These are phyloP conservation scores for Pachydiplax longipennis DNA, from an alignment of 2,888 invertebrate species.

Conservation along the genomic window DNA sequence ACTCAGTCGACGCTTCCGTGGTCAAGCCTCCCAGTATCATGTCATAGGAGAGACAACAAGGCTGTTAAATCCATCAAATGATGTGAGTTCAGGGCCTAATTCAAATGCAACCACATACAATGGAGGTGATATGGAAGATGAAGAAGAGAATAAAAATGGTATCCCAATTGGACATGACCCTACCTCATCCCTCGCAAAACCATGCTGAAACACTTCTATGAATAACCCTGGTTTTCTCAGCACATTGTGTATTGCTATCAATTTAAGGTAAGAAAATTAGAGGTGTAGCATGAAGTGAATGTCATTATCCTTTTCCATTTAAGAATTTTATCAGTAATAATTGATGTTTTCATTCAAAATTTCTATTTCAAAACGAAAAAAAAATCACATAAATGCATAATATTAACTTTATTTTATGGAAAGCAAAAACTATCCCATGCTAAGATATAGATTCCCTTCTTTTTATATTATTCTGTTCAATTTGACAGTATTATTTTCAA, in stretches of 20 bases:
- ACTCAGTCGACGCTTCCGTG: slow-evolving; percentile 77
- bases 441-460: no score
- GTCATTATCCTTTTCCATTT: no score
- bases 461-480: no score
- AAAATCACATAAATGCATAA: no score
- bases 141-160: neutral
- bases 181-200: neutral
- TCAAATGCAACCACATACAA: no score
- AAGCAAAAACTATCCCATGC: no score
- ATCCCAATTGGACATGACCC: slow-evolving; percentile 5
- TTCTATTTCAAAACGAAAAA: neutral
- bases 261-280: neutral
- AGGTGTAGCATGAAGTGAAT: no score
- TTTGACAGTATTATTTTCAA: no score
- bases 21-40: slow-evolving; percentile 57
- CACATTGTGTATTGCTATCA: neutral
- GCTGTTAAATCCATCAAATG: neutral
- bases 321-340: neutral
- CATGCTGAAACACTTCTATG: neutral
- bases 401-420: no score
- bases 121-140: neutral
- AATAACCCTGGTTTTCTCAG: no score
- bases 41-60: slow-evolving; percentile 27
- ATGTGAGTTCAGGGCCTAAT: neutral
- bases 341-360: neutral